Evolutionary conservation across 2,888 invertebrate genomes (phyloP).

Genomic region (Euclidia mi): DNA sequence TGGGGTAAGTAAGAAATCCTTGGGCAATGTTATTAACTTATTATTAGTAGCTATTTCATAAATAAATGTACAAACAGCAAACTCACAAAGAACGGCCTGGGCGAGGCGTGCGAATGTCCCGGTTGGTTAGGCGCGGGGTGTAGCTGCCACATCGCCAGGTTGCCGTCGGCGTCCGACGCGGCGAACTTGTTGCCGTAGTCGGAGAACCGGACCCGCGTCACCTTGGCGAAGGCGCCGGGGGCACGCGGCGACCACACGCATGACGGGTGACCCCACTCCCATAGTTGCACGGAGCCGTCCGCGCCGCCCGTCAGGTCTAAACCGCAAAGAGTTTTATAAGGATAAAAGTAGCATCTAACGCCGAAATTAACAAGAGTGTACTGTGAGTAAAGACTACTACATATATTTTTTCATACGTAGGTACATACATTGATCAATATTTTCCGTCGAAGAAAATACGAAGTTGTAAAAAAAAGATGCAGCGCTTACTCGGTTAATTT

Average conservation of each 20-base stretch:
- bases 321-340: too few relatives aligned
- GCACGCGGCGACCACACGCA: constrained; percentile 97
- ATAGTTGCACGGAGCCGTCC: constrained; percentile 98
- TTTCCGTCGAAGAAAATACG: too few relatives aligned
- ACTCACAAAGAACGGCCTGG: constrained; percentile 96
- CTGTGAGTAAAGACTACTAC: too few relatives aligned
- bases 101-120: constrained; percentile 89
- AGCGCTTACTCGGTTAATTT: not conserved
- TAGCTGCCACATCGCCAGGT: constrained; percentile 98
- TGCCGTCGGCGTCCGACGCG: constrained; percentile 99
- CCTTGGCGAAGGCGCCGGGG: constrained; percentile 98
- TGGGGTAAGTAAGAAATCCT: too few relatives aligned
- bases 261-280: constrained; percentile 99
- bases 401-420: too few relatives aligned
- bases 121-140: constrained; percentile 91
- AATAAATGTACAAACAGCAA: too few relatives aligned
- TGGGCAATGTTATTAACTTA: too few relatives aligned
- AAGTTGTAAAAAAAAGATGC: too few relatives aligned
- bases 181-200: constrained; percentile 99
- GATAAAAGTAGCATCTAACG: too few relatives aligned
- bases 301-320: constrained; percentile 97
- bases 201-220: constrained; percentile 98
- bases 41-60: too few relatives aligned
- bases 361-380: too few relatives aligned
- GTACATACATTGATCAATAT: too few relatives aligned